A percentile compares a stretch with the other conserved stretches of the same genome.
phyloP scores from a whole-genome alignment of 2,113 vertebrate species.

The Trogon surrucura region DNA sequence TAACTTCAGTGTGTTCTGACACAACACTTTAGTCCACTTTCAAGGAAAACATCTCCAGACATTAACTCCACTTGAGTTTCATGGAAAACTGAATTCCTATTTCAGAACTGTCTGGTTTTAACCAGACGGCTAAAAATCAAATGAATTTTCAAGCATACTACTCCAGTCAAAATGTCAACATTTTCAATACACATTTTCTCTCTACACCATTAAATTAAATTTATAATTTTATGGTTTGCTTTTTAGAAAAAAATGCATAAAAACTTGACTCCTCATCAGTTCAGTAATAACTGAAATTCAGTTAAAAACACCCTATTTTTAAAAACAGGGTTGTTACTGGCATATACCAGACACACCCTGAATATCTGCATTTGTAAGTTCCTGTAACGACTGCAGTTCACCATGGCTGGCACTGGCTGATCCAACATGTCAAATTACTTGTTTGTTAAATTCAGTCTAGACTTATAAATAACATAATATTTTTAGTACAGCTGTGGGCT shows the following conservation, averaged over 20 bases:
- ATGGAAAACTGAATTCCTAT: not conserved
- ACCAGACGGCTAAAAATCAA: not conserved
- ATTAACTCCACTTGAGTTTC: not conserved
- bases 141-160: not conserved
- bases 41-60: not conserved
- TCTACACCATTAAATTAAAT: not conserved
- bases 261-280: not conserved
- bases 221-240: not conserved
- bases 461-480: conserved; percentile 53
- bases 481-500: conserved; percentile 28
- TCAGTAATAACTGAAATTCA: not conserved
- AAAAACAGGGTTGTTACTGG: not conserved
- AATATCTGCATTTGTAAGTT: not conserved
- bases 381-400: not conserved
- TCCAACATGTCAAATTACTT: not conserved
- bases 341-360: conserved; percentile 3
- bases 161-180: not conserved
- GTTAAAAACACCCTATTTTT: not conserved
- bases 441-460: conserved; percentile 50
- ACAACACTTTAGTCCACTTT: not conserved
- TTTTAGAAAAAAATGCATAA: not conserved
- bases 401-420: not conserved
- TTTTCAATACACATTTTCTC: not conserved
- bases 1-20: not conserved
- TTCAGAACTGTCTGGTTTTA: not conserved